A percentile compares a stretch with the other conserved stretches of the same genome.
Evolutionary conservation across 2,888 invertebrate species (phyloP).

Genomic region (Ormyrus thymus): DNA sequence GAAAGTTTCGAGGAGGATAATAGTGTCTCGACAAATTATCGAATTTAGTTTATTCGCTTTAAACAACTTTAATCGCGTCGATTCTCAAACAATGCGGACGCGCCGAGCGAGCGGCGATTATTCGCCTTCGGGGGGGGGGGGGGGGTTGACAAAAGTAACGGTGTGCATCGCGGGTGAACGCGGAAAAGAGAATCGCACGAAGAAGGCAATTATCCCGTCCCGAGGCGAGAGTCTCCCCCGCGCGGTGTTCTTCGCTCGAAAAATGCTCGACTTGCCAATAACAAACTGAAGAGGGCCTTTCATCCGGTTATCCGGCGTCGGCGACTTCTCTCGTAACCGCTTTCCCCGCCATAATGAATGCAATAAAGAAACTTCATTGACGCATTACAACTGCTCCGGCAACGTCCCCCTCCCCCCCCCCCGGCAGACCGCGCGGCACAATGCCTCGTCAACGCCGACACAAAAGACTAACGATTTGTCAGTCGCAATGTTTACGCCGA

Average conservation of each 20-base stretch:
- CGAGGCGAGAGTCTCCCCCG: too few relatives aligned
- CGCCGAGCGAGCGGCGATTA: too few relatives aligned
- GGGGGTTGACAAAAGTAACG: too few relatives aligned
- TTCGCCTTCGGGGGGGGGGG: too few relatives aligned
- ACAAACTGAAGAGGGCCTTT: constrained; percentile 14
- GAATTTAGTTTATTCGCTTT: too few relatives aligned
- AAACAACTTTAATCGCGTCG: neutral
- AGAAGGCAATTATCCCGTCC: too few relatives aligned
- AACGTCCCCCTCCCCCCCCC: too few relatives aligned
- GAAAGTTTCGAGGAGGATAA: too few relatives aligned
- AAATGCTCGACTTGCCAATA: neutral
- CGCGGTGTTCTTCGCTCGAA: too few relatives aligned
- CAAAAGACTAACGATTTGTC: constrained; percentile 38
- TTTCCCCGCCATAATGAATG: neutral
- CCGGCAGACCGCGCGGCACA: neutral
- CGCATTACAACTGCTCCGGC: neutral
- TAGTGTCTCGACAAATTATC: too few relatives aligned
- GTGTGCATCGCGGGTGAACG: too few relatives aligned
- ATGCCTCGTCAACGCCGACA: constrained; percentile 14
- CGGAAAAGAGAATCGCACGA: too few relatives aligned
- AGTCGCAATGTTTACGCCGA: constrained; percentile 20
- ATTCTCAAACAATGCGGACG: neutral
- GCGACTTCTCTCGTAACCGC: neutral
- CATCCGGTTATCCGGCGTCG: constrained; percentile 9
- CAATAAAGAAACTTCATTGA: constrained; percentile 35